A percentile compares a stretch with the other conserved stretches of the same genome.
phyloP scores from a whole-genome alignment of 1,140 invertebrate species.

The Panulirus ornatus region DNA sequence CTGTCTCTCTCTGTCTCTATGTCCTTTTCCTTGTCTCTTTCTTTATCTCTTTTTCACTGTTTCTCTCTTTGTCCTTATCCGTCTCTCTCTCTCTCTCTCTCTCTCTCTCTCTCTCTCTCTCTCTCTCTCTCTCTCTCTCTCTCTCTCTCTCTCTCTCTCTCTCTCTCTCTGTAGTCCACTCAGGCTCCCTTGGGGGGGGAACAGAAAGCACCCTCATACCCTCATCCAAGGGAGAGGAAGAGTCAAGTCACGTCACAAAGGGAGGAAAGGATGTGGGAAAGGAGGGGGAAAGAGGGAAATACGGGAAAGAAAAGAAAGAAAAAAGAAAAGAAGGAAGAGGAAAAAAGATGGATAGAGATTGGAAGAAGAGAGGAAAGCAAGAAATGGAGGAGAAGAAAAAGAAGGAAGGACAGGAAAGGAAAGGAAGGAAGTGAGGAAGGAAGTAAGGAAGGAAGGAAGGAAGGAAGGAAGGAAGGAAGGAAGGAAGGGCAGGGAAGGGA shows the following conservation, averaged over 20 bases:
- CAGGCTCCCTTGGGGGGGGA: no score
- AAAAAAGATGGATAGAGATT: neutral
- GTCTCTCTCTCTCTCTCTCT: neutral
- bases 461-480: neutral
- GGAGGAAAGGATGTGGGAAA: neutral
- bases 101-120: neutral
- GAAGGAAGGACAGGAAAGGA: neutral
- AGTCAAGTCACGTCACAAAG: neutral
- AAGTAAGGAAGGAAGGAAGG: neutral
- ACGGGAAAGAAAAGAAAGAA: neutral
- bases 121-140: neutral
- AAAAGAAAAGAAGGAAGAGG: neutral
- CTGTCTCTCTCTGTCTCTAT: slow-evolving; percentile 48
- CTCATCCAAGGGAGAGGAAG: neutral
- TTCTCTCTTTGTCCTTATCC: neutral
- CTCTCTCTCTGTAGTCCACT: neutral
- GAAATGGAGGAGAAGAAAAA: slow-evolving; percentile 2
- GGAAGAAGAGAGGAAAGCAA: neutral
- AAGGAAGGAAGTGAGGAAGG: neutral
- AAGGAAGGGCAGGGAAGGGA: neutral
- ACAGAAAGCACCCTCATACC: neutral
- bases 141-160: neutral
- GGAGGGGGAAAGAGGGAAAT: neutral
- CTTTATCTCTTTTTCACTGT: slow-evolving; percentile 11
- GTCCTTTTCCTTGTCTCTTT: slow-evolving; percentile 38